phyloP scores from a whole-genome alignment of 2,797 vertebrate genomes.

The Saxicola maurus region DNA sequence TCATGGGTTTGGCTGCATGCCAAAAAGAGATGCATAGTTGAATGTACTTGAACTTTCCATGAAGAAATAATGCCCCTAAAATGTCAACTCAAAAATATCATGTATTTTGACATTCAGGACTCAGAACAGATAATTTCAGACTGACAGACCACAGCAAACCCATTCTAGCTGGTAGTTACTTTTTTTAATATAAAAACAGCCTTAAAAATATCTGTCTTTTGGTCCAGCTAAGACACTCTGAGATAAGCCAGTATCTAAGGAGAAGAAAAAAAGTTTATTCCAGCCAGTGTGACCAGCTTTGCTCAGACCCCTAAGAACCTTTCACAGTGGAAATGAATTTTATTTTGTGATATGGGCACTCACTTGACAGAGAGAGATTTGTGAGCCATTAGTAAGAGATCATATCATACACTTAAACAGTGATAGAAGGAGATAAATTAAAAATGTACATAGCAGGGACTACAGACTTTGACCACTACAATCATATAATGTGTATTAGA shows the following conservation, averaged over 20 bases:
- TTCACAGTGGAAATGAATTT: background rate
- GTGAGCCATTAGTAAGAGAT: background rate
- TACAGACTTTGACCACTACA: background rate
- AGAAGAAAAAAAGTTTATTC: background rate
- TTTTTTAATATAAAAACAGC: background rate
- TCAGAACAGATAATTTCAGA: background rate
- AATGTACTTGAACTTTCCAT: background rate
- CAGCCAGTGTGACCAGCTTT: background rate
- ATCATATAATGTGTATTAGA: background rate
- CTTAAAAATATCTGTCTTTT: background rate
- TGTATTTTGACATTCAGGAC: background rate
- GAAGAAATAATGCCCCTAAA: background rate
- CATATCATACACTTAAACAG: background rate
- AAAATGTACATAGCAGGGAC: background rate
- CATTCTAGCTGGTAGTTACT: background rate
- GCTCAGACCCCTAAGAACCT: background rate
- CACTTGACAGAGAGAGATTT: background rate
- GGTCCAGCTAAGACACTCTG: background rate
- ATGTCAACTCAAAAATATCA: conserved; percentile 1
- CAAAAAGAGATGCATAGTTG: background rate
- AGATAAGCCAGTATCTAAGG: background rate
- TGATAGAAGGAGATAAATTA: background rate
- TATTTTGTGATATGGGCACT: background rate
- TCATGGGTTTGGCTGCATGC: background rate
- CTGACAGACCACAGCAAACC: background rate